These are phyloP conservation scores for Myotis davidii DNA, from an alignment of 2,113 vertebrate species.

Conservation along the genomic window DNA sequence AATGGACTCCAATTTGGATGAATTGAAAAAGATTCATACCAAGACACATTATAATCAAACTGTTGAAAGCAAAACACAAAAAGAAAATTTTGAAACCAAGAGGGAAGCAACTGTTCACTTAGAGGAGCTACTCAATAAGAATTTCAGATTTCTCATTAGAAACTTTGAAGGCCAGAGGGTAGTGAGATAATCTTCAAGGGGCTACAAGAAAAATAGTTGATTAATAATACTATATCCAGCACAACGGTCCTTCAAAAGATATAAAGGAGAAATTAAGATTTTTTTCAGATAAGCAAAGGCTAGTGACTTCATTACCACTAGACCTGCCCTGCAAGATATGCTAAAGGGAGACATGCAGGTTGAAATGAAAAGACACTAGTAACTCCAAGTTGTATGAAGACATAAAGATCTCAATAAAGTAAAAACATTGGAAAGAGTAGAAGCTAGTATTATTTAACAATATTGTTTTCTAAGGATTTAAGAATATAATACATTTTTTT, in stretches of 20 bases:
- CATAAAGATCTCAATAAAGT: background rate
- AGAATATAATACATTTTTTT: background rate
- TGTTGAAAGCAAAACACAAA: background rate
- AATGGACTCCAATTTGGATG: background rate
- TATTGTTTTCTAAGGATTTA: background rate
- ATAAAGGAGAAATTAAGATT: background rate
- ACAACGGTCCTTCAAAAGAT: background rate
- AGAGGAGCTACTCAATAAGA: background rate
- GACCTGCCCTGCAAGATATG: background rate
- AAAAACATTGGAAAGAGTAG: background rate
- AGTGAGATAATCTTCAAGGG: background rate
- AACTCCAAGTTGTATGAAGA: background rate
- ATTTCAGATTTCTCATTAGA: background rate
- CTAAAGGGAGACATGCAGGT: background rate
- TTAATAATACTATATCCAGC: background rate
- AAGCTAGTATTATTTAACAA: background rate
- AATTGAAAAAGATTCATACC: background rate
- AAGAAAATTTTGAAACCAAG: background rate
- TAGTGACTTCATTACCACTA: background rate
- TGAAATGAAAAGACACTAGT: background rate
- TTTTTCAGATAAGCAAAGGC: background rate
- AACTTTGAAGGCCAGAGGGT: background rate
- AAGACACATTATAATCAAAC: background rate
- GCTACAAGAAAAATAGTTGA: background rate
- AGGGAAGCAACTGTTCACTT: background rate